Base-by-base conservation (phyloP, 2,797 vertebrate genomes). In the Menidia menidia region DNA sequence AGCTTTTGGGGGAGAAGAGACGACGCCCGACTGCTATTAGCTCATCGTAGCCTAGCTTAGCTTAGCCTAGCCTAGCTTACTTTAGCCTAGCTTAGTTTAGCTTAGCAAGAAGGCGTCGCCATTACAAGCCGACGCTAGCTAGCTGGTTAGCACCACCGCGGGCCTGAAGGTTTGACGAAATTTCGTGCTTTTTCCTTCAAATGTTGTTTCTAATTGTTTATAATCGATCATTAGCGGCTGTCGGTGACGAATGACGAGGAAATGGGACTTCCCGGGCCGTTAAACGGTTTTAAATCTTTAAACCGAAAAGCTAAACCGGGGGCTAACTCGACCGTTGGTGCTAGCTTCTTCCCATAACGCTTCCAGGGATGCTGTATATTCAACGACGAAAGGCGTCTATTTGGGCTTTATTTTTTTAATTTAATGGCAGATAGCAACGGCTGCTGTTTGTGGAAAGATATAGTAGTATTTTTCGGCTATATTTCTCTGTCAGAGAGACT, bases 21-120 rank as follows among this genome's bases (percentile, higher is more conserved):
- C 90, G 88, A 91, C 87, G 88, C 91, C 90, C 90, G 87, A 62
- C 35, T 64, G 74, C 32, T 84, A 78, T 25, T 25, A 25, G 25
- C 25, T 25, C 1, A 25, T 25, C 25, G 25, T 25, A 25, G 83
- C 85, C 60, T 72, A 78, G 35, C 53, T 48, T 84, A 83, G 60
- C 73, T 48, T 84, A 83, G 60, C 73, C 25, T 25, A 25, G 83
- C 85, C 60, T 72, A 78, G 35, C 53, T 31, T 87, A 86, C 78
- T 77, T 48, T 84, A 83, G 60, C 73, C 25, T 25, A 25, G 83
- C 85, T 63, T 72, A 78, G 35, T 51, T 31, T 87, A 86, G 80
- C 79, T 48, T 84, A 83, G 60, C 73, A 30, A 69, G 35, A 74
- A 60, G 32, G 68, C 71, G 83, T 81, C 89, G 88, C 90, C 90